These are phyloP conservation scores for Psittacara wagleri DNA, from an alignment of 2,113 vertebrate genomes.

Conservation along the genomic window DNA sequence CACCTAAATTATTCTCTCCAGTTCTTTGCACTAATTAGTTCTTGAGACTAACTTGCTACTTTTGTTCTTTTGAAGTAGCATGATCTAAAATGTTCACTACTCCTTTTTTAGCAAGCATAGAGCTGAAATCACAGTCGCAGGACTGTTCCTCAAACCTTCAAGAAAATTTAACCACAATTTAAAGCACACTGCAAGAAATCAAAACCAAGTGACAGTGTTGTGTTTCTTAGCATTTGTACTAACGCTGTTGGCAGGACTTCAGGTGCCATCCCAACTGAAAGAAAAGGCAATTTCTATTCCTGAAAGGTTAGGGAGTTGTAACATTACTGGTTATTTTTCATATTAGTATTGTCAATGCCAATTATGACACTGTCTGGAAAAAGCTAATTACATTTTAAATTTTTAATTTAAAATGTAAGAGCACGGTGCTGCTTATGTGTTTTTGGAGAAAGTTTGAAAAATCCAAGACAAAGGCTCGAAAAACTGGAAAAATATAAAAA, in stretches of 20 bases:
- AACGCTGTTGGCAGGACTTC: neutral
- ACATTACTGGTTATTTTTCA: neutral
- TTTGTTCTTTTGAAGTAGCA: neutral
- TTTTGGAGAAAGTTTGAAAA: neutral
- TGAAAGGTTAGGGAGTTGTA: neutral
- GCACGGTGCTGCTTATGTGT: neutral
- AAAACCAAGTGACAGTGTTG: neutral
- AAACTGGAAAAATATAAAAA: neutral
- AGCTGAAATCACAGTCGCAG: neutral
- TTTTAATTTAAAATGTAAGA: neutral
- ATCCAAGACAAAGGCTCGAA: neutral
- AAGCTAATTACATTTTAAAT: neutral
- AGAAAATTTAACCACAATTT: neutral
- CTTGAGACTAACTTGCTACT: neutral
- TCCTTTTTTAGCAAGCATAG: neutral
- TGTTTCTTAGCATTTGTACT: neutral
- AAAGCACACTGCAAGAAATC: neutral
- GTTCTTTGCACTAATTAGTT: neutral
- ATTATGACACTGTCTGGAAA: neutral
- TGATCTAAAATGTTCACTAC: neutral
- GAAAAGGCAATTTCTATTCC: neutral
- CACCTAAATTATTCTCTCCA: neutral
- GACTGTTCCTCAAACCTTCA: neutral
- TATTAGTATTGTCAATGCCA: neutral
- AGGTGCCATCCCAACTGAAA: neutral